Percentiles rank a stretch among this genome's conserved stretches.
phyloP scores from a whole-genome alignment of 2,113 vertebrate species.

The Poecile atricapillus region DNA sequence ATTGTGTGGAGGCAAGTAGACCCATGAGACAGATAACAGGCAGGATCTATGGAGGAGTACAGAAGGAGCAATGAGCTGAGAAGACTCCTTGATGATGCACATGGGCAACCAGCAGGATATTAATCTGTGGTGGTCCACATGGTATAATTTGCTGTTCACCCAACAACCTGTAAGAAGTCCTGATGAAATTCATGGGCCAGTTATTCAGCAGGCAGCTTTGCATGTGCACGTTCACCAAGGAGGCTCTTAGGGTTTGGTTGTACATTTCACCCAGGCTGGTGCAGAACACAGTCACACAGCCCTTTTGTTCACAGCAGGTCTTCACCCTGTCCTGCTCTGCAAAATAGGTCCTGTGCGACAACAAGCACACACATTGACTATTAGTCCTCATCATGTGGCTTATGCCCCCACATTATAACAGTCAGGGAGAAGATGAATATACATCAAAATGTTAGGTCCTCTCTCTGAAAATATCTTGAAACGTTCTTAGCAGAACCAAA shows the following conservation, averaged over 20 bases:
- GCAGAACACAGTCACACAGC: neutral
- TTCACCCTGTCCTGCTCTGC: neutral
- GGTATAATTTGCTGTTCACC: neutral
- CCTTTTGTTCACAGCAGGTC: neutral
- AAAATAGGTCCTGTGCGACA: neutral
- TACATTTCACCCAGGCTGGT: neutral
- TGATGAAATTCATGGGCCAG: neutral
- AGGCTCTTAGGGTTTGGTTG: neutral
- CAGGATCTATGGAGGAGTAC: neutral
- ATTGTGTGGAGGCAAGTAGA: neutral
- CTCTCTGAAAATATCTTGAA: conserved; percentile 21
- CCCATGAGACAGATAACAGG: neutral
- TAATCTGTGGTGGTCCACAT: neutral
- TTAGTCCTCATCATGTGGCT: neutral
- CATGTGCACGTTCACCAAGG: neutral
- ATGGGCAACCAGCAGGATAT: neutral
- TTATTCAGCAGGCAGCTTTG: neutral
- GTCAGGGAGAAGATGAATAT: neutral
- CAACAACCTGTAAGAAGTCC: neutral
- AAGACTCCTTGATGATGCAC: neutral
- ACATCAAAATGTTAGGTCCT: neutral
- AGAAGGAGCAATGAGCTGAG: neutral
- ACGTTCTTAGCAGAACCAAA: neutral
- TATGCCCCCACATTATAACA: neutral
- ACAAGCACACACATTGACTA: neutral